Conservation (phyloP, 2,113 vertebrate species). For the Microtus richardsoni region DNA sequence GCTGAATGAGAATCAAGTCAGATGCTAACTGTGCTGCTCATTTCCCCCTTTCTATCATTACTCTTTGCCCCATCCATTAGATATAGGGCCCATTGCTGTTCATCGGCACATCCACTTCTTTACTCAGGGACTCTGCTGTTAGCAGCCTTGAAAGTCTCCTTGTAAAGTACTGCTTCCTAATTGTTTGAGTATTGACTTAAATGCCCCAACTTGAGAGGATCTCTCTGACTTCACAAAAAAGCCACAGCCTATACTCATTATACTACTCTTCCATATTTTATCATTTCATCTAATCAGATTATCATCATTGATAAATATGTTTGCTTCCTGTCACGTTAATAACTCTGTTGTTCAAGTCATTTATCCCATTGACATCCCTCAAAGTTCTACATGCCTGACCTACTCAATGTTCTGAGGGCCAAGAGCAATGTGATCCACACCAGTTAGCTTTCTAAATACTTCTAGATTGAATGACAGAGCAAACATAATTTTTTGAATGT, state of each 20-base stretch:
- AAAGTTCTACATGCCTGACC: not conserved
- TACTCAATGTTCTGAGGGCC: fast-evolving
- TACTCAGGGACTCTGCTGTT: no score
- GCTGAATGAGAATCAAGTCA: not conserved
- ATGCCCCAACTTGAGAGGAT: fast-evolving
- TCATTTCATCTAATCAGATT: not conserved
- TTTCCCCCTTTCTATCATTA: not conserved
- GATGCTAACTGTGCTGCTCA: fast-evolving
- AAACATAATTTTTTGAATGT: no score
- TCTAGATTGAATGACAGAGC: not conserved
- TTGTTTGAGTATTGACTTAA: no score
- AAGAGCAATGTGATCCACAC: not conserved
- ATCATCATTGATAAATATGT: not conserved
- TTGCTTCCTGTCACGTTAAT: not conserved
- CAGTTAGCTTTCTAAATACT: not conserved
- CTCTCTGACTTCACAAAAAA: not conserved
- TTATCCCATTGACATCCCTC: fast-evolving
- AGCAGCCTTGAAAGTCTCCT: not conserved
- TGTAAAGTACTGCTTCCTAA: not conserved
- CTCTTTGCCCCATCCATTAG: not conserved
- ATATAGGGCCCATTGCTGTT: not conserved
- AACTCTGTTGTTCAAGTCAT: not conserved
- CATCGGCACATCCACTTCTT: not conserved
- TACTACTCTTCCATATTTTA: fast-evolving
- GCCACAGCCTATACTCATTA: not conserved